Base-by-base conservation (phyloP, 2,797 vertebrate genomes). In the Pseudocheirus occidentalis region DNA sequence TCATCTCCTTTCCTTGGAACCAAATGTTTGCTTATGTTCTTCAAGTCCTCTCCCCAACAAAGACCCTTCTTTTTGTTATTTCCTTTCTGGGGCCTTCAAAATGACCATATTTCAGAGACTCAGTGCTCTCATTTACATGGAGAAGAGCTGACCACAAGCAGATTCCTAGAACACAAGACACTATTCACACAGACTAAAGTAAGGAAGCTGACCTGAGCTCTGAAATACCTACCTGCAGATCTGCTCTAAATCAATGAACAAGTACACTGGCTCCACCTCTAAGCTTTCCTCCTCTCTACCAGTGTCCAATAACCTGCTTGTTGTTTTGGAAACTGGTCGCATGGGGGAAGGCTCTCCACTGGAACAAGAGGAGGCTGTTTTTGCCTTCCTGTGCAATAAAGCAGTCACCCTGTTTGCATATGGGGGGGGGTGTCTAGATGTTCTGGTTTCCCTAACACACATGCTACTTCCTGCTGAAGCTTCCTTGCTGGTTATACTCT, bases 381-480 rank as follows among this genome's bases (percentile, higher is more conserved):
- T 93, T 96, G 96, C 62, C 95, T 95, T 96, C 93, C 95, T 55
- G 34, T 0, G 56, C 54, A 31, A 29, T 34, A 21, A 9, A 1
- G 28, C 29, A 90, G 53, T 40, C 34, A 16, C 96, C 95, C 53
- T 94, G 90, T 94, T 90, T 53, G 28, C 53, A 90, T 91, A 94
- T 92, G 53, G 10, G 53, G 92, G 93, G 46, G 90, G 97, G 93
- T 81, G 34, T 94, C 55, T 90, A 0, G 73, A 1, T 91, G 95
- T 55, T 87, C 90, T 92, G 92, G 53, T 96, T 92, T 92, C 94
- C 95, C 92, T 27, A 0, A 27, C 94, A 95, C 46, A 56, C 94
- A 90, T 0, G 4, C 93, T 46, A 95, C 66, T 56, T 58, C 98
- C 94, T 58, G 1, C 56, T 53, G 90, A 97, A 50, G 3, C 92